Conservation (phyloP, 2,113 vertebrate genomes). For the Callionymus lyra region DNA sequence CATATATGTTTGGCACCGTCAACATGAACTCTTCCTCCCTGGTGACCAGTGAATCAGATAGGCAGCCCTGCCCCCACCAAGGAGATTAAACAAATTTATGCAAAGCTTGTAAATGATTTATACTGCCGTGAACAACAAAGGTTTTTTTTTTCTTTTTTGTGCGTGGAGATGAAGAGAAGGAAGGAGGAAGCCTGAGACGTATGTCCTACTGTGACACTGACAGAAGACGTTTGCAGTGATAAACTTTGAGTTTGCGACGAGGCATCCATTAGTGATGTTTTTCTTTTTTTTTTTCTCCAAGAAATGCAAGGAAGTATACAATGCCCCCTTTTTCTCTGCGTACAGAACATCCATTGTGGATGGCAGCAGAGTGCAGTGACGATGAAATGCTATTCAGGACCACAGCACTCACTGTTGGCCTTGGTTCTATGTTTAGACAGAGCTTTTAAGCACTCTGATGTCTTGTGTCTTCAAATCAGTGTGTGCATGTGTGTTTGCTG, state of each 20-base stretch:
- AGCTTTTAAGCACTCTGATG: conserved; percentile 52
- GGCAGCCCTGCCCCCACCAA: conserved; percentile 45
- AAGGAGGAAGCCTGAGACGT: conserved; percentile 23
- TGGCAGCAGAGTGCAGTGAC: conserved; percentile 13
- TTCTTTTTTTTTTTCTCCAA: conserved; percentile 12
- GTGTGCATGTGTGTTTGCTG: conserved; percentile 11
- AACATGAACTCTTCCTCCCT: conserved; percentile 20
- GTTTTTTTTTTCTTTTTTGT: conserved; percentile 32
- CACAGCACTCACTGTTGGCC: conserved; percentile 40
- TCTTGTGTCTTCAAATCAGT: conserved; percentile 12
- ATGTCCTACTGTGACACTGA: conserved; percentile 19
- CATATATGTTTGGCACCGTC: conserved; percentile 9
- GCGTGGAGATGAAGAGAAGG: conserved; percentile 10
- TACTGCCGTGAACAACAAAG: conserved; percentile 59
- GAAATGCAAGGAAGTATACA: conserved; percentile 6
- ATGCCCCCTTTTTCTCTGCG: conserved; percentile 1
- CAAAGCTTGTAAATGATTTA: conserved; percentile 70
- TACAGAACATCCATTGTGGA: conserved; percentile 24
- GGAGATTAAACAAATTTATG: conserved; percentile 67
- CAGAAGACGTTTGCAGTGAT: background rate
- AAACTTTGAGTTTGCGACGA: conserved; percentile 7
- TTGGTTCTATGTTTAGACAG: conserved; percentile 44
- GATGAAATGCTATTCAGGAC: conserved; percentile 28
- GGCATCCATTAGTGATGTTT: conserved; percentile 2
- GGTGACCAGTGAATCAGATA: conserved; percentile 43